A percentile compares a stretch with the other conserved stretches of the same genome.
Conservation (phyloP, 1,140 invertebrate species). For the Trissolcus basalis region DNA sequence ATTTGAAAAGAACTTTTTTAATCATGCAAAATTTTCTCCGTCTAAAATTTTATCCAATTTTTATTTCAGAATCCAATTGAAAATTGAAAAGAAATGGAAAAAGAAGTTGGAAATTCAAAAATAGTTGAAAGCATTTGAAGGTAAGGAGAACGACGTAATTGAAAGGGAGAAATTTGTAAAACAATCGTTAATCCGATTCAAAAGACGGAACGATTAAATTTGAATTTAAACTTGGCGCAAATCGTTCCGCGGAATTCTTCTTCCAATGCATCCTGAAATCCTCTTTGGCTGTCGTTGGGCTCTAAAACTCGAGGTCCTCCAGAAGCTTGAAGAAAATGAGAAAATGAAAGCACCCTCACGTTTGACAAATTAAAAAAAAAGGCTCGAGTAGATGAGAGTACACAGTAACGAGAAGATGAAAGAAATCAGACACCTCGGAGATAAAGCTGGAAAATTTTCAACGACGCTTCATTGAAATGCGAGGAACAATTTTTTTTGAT, state of each 20-base stretch:
- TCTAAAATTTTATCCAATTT: too few species aligned
- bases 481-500: background rate
- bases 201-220: background rate
- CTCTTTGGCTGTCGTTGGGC: slow-evolving; percentile 5
- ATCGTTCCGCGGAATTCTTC: slow-evolving; percentile 3
- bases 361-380: slow-evolving; percentile 55
- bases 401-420: slow-evolving; percentile 47
- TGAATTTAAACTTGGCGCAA: slow-evolving; percentile 5
- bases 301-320: slow-evolving; percentile 10
- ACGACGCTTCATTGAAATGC: background rate
- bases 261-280: slow-evolving; percentile 10
- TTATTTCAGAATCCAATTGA: too few species aligned
- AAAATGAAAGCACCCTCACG: slow-evolving; percentile 36
- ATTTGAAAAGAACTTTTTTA: too few species aligned
- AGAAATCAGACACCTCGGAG: slow-evolving; percentile 50
- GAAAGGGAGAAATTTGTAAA: too few species aligned
- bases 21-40: too few species aligned
- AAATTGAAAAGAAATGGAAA: too few species aligned
- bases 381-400: slow-evolving; percentile 23
- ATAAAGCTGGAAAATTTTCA: slow-evolving; percentile 11
- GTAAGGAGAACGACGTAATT: too few species aligned
- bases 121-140: too few species aligned
- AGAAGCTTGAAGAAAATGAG: slow-evolving; percentile 25
- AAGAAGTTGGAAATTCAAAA: too few species aligned
- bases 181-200: too few species aligned